Percentiles rank a stretch among this genome's conserved stretches.
Evolutionary conservation across 2,888 invertebrate species (phyloP).

Genomic region (Mesorhabditis sp.): DNA sequence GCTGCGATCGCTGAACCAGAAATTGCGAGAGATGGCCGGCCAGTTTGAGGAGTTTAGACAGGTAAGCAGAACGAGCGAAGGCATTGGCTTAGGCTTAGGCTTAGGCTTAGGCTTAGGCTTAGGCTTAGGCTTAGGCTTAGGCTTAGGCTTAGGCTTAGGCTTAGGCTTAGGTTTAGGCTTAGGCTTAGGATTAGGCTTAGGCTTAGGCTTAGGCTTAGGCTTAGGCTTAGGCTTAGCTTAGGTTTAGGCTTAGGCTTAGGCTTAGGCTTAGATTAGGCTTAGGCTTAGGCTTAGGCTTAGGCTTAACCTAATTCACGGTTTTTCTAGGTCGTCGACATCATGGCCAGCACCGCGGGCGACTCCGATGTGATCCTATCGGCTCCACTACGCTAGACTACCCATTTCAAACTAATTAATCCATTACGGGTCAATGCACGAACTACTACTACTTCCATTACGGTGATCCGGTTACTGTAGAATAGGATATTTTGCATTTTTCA

Average conservation of each 20-base stretch:
- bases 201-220: not conserved
- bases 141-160: not conserved
- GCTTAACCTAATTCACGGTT: no score
- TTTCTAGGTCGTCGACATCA: no score
- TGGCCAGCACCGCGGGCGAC: no score
- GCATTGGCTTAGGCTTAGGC: not conserved
- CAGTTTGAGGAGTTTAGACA: not conserved
- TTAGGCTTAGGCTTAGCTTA: not conserved
- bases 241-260: not conserved
- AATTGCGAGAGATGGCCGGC: not conserved
- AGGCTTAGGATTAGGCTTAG: not conserved
- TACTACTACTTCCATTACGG: no score
- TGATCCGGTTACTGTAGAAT: no score
- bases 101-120: constrained; percentile 1
- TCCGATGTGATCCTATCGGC: no score
- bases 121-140: not conserved
- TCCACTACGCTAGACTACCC: no score
- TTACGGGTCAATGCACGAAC: no score
- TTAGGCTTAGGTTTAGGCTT: not conserved
- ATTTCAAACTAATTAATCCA: no score
- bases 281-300: constrained; percentile 1
- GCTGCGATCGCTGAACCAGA: not conserved
- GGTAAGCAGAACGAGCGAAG: not conserved
- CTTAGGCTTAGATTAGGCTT: no score
- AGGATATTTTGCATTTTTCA: no score